Conservation (phyloP, 2,888 invertebrate genomes). For the Microctonus hyperodae region DNA sequence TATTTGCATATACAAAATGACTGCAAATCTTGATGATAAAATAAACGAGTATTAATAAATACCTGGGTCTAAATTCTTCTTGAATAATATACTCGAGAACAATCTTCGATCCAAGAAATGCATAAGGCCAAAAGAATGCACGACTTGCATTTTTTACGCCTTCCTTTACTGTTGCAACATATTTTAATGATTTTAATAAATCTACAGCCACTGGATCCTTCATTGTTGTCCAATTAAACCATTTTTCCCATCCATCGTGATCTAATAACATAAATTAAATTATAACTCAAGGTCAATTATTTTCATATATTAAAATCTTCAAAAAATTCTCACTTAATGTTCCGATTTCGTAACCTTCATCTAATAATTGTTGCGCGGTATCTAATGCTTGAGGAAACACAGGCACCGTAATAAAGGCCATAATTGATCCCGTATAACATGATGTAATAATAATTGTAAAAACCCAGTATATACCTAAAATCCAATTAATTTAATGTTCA, state of each 20-base stretch:
- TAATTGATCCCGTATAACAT: conserved; percentile 84
- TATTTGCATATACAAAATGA: not conserved
- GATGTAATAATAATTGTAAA: conserved; percentile 86
- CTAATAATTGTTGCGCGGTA: conserved; percentile 71
- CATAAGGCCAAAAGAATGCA: conserved; percentile 81
- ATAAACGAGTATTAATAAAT: conserved; percentile 35
- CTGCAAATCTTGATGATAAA: not conserved
- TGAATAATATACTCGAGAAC: conserved; percentile 77
- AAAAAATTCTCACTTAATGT: conserved; percentile 69
- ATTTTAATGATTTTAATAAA: conserved; percentile 73
- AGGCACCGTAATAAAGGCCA: conserved; percentile 83
- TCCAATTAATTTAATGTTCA: not conserved
- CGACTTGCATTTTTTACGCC: conserved; percentile 78
- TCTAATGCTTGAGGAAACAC: conserved; percentile 79
- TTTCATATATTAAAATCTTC: not conserved
- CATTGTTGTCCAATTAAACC: conserved; percentile 71
- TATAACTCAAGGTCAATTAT: not conserved
- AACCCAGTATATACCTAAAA: conserved; percentile 79
- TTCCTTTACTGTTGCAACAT: conserved; percentile 71
- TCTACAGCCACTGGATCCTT: conserved; percentile 70
- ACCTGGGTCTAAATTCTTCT: conserved; percentile 74
- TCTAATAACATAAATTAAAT: conserved; percentile 63
- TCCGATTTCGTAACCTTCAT: conserved; percentile 75
- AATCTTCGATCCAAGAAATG: conserved; percentile 77
- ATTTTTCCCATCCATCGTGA: conserved; percentile 77